Conservation (phyloP, 1,140 invertebrate genomes). For the Drosophila lini region DNA sequence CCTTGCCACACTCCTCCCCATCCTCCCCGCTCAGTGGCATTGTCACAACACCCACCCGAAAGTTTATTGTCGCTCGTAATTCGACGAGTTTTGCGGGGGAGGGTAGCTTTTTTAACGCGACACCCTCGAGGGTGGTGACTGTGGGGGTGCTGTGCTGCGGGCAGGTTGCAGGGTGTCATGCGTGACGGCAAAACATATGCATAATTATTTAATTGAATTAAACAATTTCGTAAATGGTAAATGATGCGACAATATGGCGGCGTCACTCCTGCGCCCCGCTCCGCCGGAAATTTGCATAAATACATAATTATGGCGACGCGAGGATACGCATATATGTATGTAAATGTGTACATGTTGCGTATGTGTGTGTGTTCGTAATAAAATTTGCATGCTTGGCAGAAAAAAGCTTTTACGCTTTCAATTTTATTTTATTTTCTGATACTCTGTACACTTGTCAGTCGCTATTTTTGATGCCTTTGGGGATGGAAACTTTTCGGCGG, state of each 20-base stretch:
- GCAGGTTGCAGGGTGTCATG: constrained; percentile 65
- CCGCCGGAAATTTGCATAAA: constrained; percentile 68
- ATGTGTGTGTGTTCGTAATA: constrained; percentile 22
- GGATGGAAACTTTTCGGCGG: constrained; percentile 15
- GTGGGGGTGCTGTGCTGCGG: constrained; percentile 14
- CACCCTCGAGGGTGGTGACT: constrained; percentile 18
- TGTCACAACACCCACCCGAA: constrained; percentile 39
- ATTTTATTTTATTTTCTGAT: constrained; percentile 4
- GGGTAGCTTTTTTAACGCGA: constrained; percentile 65
- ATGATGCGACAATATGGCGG: constrained; percentile 78
- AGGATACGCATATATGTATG: neutral
- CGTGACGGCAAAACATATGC: constrained; percentile 60
- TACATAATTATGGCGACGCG: constrained; percentile 65
- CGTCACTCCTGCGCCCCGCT: constrained; percentile 34
- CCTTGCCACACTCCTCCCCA: constrained; percentile 30
- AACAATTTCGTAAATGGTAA: constrained; percentile 81
- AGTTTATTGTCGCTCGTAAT: constrained; percentile 72
- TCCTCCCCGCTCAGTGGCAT: constrained; percentile 5
- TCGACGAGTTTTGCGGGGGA: constrained; percentile 30
- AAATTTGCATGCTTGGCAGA: constrained; percentile 52
- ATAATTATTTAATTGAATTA: constrained; percentile 78
- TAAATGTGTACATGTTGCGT: neutral
- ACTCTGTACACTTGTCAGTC: constrained; percentile 32
- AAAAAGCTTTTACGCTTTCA: constrained; percentile 45
- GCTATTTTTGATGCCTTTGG: constrained; percentile 20